Evolutionary conservation across 2,113 vertebrate genomes (phyloP), one percentile per base, ranked within the genome.

Genomic region (Coregonus clupeaformis): DNA sequence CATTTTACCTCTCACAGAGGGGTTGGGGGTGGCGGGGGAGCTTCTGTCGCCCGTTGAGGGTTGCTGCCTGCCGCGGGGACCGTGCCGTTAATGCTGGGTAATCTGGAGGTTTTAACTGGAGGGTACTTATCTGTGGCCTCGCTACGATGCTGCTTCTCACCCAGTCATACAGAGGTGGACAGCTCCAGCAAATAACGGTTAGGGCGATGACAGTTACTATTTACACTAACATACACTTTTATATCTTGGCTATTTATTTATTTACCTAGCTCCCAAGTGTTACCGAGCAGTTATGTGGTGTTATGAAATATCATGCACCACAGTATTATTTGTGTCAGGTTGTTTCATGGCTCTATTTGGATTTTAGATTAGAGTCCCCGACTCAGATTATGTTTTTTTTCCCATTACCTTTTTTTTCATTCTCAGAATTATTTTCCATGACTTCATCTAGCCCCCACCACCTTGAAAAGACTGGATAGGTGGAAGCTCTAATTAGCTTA

Each of bases 131-230:
- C 68, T 62, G 80, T 77, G 86, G 27, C 79, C 82, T 83, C 30
- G 6, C 18, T 6, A n/a, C 57, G n/a, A 22, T 16, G n/a, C 57
- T 60, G 6, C 32, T 20, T 45, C n/a, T 81, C 76, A 68, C 36
- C 75, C 73, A 45, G 81, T 69, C 16, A 32, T 25, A 82, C 74
- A 66, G 84, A 88, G 89, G 89, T 79, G 78, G 89, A 88, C 86
- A 83, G 85, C 69, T 86, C 72, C 75, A 76, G 73, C 30, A 77
- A 78, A 77, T 60, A 72, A 72, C 66, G 74, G 81, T 89, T 79
- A 80, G 66, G 73, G 73, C 84, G 80, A 80, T 85, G 84, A 84
- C 87, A 85, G 82, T 84, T 81, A 73, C 68, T 68, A 81, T 87
- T 89, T 80, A 84, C 57, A 47, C 16, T 47, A 86, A 80, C 86